Conservation (phyloP, 2,888 invertebrate species). For the Troilus luridus region DNA sequence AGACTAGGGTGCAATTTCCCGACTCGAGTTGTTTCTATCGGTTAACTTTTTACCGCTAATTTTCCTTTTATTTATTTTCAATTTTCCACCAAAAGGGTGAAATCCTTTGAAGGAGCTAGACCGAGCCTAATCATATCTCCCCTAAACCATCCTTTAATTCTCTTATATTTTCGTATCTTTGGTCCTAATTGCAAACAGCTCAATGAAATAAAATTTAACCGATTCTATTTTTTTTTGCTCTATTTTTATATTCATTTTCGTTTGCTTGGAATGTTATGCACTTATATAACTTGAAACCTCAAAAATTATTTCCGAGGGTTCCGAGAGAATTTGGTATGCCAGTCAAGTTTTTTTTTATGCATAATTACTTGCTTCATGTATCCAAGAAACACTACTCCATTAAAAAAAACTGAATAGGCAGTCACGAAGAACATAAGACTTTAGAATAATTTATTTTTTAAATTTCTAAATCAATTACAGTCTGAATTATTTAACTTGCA, state of each 20-base stretch:
- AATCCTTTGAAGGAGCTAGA: background rate
- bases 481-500: no score
- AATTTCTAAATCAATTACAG: no score
- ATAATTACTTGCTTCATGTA: no score
- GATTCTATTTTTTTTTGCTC: background rate
- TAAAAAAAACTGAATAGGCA: no score
- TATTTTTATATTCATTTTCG: background rate
- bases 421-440: no score
- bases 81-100: background rate
- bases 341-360: no score
- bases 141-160: background rate
- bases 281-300: no score
- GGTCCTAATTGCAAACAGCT: background rate
- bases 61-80: constrained; percentile 39
- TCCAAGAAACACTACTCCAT: no score
- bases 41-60: background rate
- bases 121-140: background rate
- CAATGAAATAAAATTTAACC: background rate
- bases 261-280: background rate
- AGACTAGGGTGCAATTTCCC: background rate
- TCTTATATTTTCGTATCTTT: background rate
- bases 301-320: no score
- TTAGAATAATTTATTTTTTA: no score
- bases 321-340: no score
- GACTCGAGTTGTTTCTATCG: constrained; percentile 18